phyloP scores from a whole-genome alignment of 2,888 invertebrate genomes.

The Aphidoletes aphidimyza region DNA sequence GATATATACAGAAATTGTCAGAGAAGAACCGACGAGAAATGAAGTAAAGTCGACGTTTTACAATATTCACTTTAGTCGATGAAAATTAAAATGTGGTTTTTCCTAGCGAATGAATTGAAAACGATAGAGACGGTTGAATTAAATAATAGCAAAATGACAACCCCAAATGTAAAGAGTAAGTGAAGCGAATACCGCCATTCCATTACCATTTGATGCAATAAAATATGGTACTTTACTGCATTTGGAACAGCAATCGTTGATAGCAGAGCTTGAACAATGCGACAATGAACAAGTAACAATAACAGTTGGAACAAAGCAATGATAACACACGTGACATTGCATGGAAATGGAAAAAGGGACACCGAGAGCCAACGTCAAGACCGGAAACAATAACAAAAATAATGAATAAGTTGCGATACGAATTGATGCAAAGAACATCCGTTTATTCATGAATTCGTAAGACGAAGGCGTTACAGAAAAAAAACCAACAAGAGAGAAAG shows the following conservation, averaged over 20 bases:
- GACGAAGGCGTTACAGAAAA: background rate
- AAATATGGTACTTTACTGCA: background rate
- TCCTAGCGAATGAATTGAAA: background rate
- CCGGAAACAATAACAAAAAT: slow-evolving; percentile 34
- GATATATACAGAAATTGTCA: too few relatives aligned
- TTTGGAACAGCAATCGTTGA: background rate
- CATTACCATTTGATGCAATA: slow-evolving; percentile 16
- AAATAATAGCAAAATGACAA: slow-evolving; percentile 45
- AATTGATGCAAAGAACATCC: slow-evolving; percentile 55
- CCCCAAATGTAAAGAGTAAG: background rate
- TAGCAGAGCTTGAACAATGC: background rate
- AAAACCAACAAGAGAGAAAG: background rate
- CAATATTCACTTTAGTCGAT: background rate
- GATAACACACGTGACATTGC: background rate
- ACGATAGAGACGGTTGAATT: background rate
- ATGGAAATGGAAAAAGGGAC: background rate
- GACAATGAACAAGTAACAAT: background rate
- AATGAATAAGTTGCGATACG: background rate
- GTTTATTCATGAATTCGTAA: background rate
- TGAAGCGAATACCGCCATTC: background rate
- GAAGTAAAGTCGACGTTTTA: background rate
- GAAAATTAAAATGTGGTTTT: slow-evolving; percentile 28
- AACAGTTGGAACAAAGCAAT: background rate
- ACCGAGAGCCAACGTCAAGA: too few relatives aligned
- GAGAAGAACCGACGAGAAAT: too few relatives aligned